phyloP scores from a whole-genome alignment of 2,113 vertebrate genomes.

The Pygoscelis antarcticus region DNA sequence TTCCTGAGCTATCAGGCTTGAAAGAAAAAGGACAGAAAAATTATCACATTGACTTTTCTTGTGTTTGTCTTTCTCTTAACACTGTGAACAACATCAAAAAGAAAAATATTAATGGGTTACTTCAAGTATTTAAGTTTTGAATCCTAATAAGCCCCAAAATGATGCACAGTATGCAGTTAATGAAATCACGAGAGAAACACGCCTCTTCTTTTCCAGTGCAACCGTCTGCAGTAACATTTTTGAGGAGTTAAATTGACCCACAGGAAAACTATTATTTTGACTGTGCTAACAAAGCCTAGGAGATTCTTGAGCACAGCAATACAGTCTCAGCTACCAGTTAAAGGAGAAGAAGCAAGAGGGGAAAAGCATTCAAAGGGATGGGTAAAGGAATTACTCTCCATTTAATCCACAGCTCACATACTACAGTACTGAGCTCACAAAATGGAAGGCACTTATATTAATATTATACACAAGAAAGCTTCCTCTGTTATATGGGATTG shows the following conservation, averaged over 20 bases:
- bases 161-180: not conserved
- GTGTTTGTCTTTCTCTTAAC: not conserved
- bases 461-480: not conserved
- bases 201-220: not conserved
- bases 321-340: not conserved
- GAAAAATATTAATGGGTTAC: not conserved
- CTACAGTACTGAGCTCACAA: not conserved
- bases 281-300: not conserved
- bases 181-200: not conserved
- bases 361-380: not conserved
- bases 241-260: not conserved
- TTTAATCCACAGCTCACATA: not conserved
- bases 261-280: not conserved
- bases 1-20: not conserved
- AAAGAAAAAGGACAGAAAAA: not conserved
- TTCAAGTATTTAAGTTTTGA: not conserved
- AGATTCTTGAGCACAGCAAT: not conserved
- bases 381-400: not conserved
- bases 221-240: not conserved
- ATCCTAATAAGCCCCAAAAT: not conserved
- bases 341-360: not conserved
- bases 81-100: not conserved
- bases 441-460: not conserved
- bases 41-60: not conserved
- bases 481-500: not conserved